Evolutionary conservation across 2,113 vertebrate species (phyloP).

Genomic region (Colinus virginianus): DNA sequence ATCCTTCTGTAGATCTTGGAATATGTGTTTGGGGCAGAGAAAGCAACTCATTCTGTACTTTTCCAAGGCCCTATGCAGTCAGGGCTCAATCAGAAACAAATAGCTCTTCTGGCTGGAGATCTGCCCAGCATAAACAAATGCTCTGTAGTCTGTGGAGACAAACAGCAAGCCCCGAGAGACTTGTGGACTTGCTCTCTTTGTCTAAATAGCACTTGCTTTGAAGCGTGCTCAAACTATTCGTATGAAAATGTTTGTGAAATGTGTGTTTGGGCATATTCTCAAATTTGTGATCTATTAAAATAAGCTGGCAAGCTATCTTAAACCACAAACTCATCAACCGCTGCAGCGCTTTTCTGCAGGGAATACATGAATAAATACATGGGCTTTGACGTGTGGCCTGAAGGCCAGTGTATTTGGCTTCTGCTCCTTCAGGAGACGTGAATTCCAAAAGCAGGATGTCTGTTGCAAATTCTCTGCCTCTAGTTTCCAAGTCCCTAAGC

Average conservation of each 20-base stretch:
- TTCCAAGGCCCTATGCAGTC: not conserved
- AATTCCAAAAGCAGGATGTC: conserved; percentile 40
- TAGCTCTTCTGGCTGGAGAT: conserved; percentile 45
- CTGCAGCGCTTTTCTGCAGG: conserved; percentile 54
- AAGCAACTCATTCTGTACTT: conserved; percentile 8
- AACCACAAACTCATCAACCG: conserved; percentile 71
- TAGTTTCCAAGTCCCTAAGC: not conserved
- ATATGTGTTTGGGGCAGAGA: not conserved
- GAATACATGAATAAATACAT: conserved; percentile 59
- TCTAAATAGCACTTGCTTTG: conserved; percentile 70
- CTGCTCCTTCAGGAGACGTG: conserved; percentile 34
- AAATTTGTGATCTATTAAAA: conserved; percentile 72
- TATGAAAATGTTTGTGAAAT: conserved; percentile 68
- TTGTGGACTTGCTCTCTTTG: conserved; percentile 40
- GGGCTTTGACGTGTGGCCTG: conserved; percentile 38
- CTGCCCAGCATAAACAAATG: conserved; percentile 66
- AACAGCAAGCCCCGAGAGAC: conserved; percentile 45
- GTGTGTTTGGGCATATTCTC: conserved; percentile 70
- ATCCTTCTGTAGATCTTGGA: not conserved
- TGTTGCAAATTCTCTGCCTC: conserved; percentile 15
- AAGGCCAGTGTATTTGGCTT: conserved; percentile 52
- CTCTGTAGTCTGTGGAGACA: conserved; percentile 59
- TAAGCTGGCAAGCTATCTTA: conserved; percentile 64
- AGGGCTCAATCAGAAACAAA: conserved; percentile 37
- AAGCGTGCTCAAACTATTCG: conserved; percentile 63